Base-by-base conservation (phyloP, 2,797 vertebrate species). In the Fistularia commersonii region DNA sequence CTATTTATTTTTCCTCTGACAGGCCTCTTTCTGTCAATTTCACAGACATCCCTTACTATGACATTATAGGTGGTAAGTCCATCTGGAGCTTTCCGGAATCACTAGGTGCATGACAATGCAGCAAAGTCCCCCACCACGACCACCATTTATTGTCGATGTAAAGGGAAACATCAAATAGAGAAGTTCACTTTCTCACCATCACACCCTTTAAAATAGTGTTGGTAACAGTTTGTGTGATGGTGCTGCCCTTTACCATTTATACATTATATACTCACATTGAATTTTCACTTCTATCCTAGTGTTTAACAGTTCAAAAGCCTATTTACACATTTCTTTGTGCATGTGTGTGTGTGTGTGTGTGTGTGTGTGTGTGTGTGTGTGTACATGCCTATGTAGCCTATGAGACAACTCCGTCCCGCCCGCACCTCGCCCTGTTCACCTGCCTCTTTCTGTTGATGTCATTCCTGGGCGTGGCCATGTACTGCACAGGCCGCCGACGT, bases 401-500 rank as follows among this genome's bases (percentile, higher is more conserved):
- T 55, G 88, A 93, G 74, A 83, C 82, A 10, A 77, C 91, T 13
- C 81, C 90, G 8, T 77, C 83, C 59, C 82, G 87, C 31, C 76
- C 91, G 31, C 85, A 93, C 74, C 77, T 91, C 46, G 80, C 92
- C 70, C 86, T 95, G 53, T 84, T 92, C 64, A 89, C 94, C 57
- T 87, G 80, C 6, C 72, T 96, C 62, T 94, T 94, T 61, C 62
- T 91, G 50, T 69, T 96, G 80, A 90, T 95, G 73, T 88, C 90
- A 57, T 82, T 85, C 57, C 83, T 94, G 65, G 89, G 80, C 4
- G 77, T 91, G 57, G 92, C 91, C 53, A 85, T 98, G 71, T 95
- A 85, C 89, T 97, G 89, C 65, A 83, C 85, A 36, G 89, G 82
- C 66, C 82, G 83, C 48, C 81, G 81, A 43, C 86, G 85, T 40